These are phyloP conservation scores for Pipra filicauda DNA, from an alignment of 2,113 vertebrate genomes.

Conservation along the genomic window DNA sequence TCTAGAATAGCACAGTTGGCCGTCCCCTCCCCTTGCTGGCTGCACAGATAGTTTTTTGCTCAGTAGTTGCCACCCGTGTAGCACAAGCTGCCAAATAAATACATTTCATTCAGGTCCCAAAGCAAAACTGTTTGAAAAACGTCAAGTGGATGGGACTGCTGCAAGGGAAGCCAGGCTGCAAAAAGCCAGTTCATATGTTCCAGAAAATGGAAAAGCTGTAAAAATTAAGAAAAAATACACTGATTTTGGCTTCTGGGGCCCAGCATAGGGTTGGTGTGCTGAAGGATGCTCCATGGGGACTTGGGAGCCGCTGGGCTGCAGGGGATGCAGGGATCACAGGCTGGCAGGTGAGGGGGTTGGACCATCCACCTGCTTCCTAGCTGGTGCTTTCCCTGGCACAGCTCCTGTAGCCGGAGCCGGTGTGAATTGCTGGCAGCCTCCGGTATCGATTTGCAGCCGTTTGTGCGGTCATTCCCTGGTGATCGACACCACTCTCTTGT, in stretches of 20 bases:
- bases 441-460: background rate
- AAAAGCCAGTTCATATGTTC: background rate
- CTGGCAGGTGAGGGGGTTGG: background rate
- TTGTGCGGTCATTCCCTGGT: background rate
- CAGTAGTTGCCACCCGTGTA: background rate
- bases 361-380: accelerated
- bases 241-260: background rate
- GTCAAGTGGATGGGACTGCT: background rate
- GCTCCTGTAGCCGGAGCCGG: background rate
- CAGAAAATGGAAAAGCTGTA: background rate
- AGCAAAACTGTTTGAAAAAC: slow-evolving; percentile 16
- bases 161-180: background rate
- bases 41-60: slow-evolving; percentile 10
- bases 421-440: background rate
- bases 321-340: background rate
- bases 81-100: background rate
- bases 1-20: background rate
- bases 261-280: background rate
- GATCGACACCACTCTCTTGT: accelerated
- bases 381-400: background rate
- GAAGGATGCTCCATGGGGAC: background rate
- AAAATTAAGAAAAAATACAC: background rate
- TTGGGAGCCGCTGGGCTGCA: background rate
- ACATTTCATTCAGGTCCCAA: background rate
- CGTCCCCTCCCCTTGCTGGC: background rate